phyloP scores from a whole-genome alignment of 1,140 invertebrate species.

The Bradysia coprophila region DNA sequence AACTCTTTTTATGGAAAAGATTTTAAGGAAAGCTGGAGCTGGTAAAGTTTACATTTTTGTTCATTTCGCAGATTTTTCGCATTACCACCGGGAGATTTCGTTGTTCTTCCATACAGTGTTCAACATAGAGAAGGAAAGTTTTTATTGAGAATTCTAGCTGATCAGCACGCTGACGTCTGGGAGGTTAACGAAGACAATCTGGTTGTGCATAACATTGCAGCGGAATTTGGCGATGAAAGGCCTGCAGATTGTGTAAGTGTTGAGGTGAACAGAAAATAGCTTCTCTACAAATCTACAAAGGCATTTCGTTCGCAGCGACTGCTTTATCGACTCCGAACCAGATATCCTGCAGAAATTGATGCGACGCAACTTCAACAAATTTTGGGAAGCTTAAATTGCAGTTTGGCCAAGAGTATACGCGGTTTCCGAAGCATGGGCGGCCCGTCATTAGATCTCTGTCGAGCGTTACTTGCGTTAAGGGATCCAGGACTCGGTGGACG shows the following conservation, averaged over 20 bases:
- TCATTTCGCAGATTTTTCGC: no score
- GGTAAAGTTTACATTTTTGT: no score
- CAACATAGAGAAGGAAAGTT: constrained; percentile 52
- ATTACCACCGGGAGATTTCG: constrained; percentile 54
- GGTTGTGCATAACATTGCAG: constrained; percentile 39
- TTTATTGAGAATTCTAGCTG: constrained; percentile 47
- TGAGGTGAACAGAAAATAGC: not conserved
- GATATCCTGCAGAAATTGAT: constrained; percentile 38
- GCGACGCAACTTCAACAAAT: constrained; percentile 39
- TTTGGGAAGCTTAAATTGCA: constrained; percentile 14
- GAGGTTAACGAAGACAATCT: constrained; percentile 62
- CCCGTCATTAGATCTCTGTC: constrained; percentile 40
- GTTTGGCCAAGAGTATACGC: not conserved
- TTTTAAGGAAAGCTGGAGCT: no score
- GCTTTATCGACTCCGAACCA: constrained; percentile 1
- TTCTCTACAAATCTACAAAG: no score
- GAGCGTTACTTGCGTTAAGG: constrained; percentile 45
- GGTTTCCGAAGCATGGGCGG: constrained; percentile 25
- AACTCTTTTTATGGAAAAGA: no score
- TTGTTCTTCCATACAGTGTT: constrained; percentile 56
- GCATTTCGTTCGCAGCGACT: no score
- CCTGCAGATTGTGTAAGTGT: constrained; percentile 1
- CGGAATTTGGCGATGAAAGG: constrained; percentile 35
- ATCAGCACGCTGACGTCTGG: constrained; percentile 56
- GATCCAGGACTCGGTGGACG: constrained; percentile 45